Percentiles rank a stretch among this genome's conserved stretches.
These are phyloP conservation scores for Acrocephalus kingi DNA, from an alignment of 2,113 vertebrate genomes.

Conservation along the genomic window DNA sequence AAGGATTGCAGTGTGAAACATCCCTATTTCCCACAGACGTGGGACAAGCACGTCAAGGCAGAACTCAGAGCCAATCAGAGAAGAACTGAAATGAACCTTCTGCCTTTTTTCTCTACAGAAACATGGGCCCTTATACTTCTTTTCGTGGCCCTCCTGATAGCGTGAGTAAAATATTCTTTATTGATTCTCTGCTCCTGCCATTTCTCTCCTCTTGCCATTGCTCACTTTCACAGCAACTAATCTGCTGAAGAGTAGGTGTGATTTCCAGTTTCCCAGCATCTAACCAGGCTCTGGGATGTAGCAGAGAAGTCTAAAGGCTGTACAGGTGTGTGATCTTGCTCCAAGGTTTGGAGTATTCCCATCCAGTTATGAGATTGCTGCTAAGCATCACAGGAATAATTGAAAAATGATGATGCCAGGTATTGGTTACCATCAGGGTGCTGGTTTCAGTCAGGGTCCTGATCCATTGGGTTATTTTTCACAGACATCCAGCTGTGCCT, in stretches of 20 bases:
- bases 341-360: background rate
- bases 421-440: background rate
- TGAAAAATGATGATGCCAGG: background rate
- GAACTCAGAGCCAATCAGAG: background rate
- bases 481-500: background rate
- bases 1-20: background rate
- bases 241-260: background rate
- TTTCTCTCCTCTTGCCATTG: background rate
- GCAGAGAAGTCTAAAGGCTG: background rate
- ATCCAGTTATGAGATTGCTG: background rate
- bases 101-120: constrained; percentile 8
- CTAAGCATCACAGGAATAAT: background rate
- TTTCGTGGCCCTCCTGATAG: background rate
- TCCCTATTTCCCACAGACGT: background rate
- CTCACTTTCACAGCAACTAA: background rate
- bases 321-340: background rate
- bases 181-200: background rate
- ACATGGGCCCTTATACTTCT: constrained; percentile 45
- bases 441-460: background rate
- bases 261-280: background rate
- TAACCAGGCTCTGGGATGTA: background rate
- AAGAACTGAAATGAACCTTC: constrained; percentile 34
- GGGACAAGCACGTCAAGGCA: background rate
- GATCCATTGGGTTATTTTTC: background rate
- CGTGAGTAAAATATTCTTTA: constrained; percentile 21